phyloP scores from a whole-genome alignment of 2,797 vertebrate genomes.

The Eospalax fontanierii region DNA sequence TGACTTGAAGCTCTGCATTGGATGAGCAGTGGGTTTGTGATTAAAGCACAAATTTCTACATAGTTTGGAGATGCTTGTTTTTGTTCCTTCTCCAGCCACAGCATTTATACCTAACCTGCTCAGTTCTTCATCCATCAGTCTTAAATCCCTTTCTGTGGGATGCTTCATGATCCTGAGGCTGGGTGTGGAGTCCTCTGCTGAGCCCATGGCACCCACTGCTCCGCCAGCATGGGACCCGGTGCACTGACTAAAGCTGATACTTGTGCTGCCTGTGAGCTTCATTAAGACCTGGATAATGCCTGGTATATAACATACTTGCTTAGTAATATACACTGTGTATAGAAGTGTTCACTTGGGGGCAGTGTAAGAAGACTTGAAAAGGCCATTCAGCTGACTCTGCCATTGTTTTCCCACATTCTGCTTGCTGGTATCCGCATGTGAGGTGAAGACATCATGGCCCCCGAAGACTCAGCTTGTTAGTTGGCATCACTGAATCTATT shows the following conservation, averaged over 20 bases:
- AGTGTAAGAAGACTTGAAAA: neutral
- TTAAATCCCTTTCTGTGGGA: neutral
- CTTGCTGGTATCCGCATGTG: neutral
- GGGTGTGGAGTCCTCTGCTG: neutral
- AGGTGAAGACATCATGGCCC: neutral
- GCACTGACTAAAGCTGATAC: neutral
- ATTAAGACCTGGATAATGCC: neutral
- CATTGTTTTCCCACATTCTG: neutral
- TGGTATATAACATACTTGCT: neutral
- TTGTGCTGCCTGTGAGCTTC: neutral
- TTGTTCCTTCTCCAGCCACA: neutral
- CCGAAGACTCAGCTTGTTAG: neutral
- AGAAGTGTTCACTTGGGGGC: neutral
- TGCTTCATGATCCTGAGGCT: neutral
- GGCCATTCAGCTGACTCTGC: neutral
- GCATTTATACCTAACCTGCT: neutral
- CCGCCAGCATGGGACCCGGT: neutral
- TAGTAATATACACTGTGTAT: neutral
- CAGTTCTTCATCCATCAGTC: neutral
- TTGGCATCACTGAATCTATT: neutral
- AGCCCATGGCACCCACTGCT: neutral
- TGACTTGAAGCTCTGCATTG: neutral
- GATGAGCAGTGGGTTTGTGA: neutral
- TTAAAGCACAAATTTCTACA: neutral
- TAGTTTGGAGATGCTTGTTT: fast-evolving